phyloP scores from a whole-genome alignment of 35 echinoderm and acorn worm species.

The Lytechinus pictus region DNA sequence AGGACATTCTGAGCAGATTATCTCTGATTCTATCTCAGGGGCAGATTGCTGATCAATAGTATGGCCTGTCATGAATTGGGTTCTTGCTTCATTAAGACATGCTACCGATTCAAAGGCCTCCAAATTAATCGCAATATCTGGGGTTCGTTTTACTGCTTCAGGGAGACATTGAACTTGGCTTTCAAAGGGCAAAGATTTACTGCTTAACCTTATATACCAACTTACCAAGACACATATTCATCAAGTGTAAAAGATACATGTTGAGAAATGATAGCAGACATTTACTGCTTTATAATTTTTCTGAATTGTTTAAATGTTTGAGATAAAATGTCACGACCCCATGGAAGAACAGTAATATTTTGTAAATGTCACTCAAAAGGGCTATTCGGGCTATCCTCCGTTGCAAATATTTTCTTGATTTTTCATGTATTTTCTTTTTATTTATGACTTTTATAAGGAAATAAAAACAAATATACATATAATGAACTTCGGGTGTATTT shows the following conservation, averaged over 20 bases:
- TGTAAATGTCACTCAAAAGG: too few species aligned
- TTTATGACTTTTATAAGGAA: not conserved
- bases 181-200: not conserved
- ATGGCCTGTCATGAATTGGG: not conserved
- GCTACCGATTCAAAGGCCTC: not conserved
- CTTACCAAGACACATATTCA: too few species aligned
- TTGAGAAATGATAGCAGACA: too few species aligned
- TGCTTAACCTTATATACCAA: too few species aligned
- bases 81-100: not conserved
- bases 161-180: not conserved
- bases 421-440: not conserved
- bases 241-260: too few species aligned
- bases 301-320: too few species aligned
- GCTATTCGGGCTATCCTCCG: too few species aligned
- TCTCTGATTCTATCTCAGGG: not conserved
- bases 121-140: not conserved
- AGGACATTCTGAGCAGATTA: conserved; percentile 6
- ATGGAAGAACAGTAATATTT: too few species aligned
- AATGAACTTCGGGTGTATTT: too few species aligned
- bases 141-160: not conserved
- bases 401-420: not conserved
- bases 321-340: too few species aligned
- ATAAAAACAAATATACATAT: too few species aligned
- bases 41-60: not conserved
- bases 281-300: too few species aligned